Evolutionary conservation across 2,888 invertebrate species (phyloP).

Genomic region (Listrodromus nycthemerus): DNA sequence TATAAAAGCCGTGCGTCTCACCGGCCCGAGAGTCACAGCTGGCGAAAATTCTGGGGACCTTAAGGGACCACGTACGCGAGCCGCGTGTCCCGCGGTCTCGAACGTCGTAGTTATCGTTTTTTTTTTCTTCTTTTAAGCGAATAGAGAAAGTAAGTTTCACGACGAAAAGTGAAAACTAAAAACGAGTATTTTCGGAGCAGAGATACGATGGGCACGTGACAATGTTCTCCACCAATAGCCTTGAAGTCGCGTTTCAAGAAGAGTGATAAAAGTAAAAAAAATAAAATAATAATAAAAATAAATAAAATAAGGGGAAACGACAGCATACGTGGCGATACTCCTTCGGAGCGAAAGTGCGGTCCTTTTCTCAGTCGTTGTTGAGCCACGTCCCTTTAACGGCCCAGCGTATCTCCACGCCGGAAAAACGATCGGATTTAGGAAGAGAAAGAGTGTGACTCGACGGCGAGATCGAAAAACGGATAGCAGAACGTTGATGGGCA

Average conservation of each 20-base stretch:
- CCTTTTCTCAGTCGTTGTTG: conserved; percentile 83
- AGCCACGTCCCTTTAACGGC: conserved; percentile 70
- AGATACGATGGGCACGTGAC: conserved; percentile 48
- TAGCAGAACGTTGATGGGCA: not conserved
- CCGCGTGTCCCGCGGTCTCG: conserved; percentile 30
- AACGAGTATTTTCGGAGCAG: conserved; percentile 7
- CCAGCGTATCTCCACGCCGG: conserved; percentile 48
- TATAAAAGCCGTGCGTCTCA: too few relatives aligned
- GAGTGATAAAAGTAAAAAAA: not conserved
- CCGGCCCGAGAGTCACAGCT: conserved; percentile 33
- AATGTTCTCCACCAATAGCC: conserved; percentile 9
- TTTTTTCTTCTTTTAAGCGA: too few relatives aligned
- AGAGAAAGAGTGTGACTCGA: conserved; percentile 37
- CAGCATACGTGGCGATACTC: conserved; percentile 74
- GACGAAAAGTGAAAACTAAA: conserved; percentile 15
- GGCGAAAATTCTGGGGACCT: conserved; percentile 38
- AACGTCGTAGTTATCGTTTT: conserved; percentile 42
- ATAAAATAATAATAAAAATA: not conserved
- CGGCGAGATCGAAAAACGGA: conserved; percentile 21
- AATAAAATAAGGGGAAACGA: not conserved
- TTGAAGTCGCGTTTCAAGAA: conserved; percentile 4
- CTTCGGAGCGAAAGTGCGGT: conserved; percentile 83
- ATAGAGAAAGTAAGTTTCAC: not conserved
- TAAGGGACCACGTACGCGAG: conserved; percentile 56
- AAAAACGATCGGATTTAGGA: conserved; percentile 38